Evolutionary conservation across 2,797 vertebrate genomes (phyloP).

Genomic region (Rallus crepitans): DNA sequence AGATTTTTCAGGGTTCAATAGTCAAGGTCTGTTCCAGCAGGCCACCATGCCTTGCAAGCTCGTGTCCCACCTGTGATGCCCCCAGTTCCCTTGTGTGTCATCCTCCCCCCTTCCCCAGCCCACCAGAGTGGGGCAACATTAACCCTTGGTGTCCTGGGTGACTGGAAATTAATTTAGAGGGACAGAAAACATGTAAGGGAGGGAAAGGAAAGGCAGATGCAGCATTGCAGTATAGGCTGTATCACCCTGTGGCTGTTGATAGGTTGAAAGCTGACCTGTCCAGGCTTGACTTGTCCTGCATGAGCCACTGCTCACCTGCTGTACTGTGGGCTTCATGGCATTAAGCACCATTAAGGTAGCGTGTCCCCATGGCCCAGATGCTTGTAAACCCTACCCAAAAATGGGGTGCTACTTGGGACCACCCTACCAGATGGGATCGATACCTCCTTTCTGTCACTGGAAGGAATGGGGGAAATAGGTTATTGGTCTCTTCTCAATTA

Average conservation of each 20-base stretch:
- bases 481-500: neutral
- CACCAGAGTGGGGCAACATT: neutral
- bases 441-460: neutral
- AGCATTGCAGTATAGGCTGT: neutral
- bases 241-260: neutral
- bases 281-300: neutral
- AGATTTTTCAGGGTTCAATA: slow-evolving; percentile 70
- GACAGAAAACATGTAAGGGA: accelerated
- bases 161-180: neutral
- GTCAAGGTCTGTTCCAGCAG: slow-evolving; percentile 60
- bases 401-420: neutral
- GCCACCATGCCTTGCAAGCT: neutral
- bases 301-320: neutral
- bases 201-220: neutral
- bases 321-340: accelerated
- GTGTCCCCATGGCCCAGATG: neutral
- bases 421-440: neutral
- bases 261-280: neutral
- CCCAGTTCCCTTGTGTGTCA: neutral
- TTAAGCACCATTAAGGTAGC: neutral
- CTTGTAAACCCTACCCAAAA: neutral
- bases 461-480: neutral
- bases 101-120: neutral
- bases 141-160: slow-evolving; percentile 17
- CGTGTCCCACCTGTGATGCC: slow-evolving; percentile 46